Percentiles rank a stretch among this genome's conserved stretches.
These are phyloP conservation scores for Remorina albescens DNA, from an alignment of 2,797 vertebrate genomes.

Conservation along the genomic window DNA sequence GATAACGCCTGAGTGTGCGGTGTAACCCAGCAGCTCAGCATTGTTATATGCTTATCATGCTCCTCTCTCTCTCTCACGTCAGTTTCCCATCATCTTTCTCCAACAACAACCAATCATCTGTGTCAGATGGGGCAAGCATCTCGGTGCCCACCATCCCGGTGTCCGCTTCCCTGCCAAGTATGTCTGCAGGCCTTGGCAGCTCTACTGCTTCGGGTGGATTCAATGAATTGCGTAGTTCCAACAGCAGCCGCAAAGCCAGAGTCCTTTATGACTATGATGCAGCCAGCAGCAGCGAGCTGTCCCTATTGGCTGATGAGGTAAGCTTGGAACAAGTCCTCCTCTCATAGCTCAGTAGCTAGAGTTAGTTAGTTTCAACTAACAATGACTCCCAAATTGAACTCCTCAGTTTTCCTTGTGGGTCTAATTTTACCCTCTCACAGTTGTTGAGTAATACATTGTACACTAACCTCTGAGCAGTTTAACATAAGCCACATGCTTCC, in stretches of 20 bases:
- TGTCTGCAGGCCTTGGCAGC: constrained; percentile 79
- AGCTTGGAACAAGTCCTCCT: constrained; percentile 31
- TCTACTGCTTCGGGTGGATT: constrained; percentile 86
- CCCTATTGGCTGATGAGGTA: constrained; percentile 98
- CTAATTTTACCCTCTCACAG: neutral
- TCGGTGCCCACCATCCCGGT: constrained; percentile 87
- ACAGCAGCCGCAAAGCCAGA: constrained; percentile 93
- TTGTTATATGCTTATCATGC: neutral
- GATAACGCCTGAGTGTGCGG: neutral
- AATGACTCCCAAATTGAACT: neutral
- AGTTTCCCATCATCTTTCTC: constrained; percentile 95
- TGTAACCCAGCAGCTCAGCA: neutral
- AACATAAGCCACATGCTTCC: constrained; percentile 29
- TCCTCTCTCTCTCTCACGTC: constrained; percentile 40
- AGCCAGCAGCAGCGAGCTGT: constrained; percentile 96
- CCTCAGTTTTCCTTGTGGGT: neutral
- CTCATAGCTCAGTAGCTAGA: neutral
- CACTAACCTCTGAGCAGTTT: constrained; percentile 1
- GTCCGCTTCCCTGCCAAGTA: constrained; percentile 87
- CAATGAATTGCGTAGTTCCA: constrained; percentile 89
- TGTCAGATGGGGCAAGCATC: constrained; percentile 83
- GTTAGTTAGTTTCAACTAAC: neutral
- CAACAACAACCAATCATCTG: constrained; percentile 94
- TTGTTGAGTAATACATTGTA: constrained; percentile 8
- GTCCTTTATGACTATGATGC: constrained; percentile 99